A percentile compares a stretch with the other conserved stretches of the same genome.
phyloP scores from a whole-genome alignment of 2,797 vertebrate genomes.

The Ambastaia sidthimunki region DNA sequence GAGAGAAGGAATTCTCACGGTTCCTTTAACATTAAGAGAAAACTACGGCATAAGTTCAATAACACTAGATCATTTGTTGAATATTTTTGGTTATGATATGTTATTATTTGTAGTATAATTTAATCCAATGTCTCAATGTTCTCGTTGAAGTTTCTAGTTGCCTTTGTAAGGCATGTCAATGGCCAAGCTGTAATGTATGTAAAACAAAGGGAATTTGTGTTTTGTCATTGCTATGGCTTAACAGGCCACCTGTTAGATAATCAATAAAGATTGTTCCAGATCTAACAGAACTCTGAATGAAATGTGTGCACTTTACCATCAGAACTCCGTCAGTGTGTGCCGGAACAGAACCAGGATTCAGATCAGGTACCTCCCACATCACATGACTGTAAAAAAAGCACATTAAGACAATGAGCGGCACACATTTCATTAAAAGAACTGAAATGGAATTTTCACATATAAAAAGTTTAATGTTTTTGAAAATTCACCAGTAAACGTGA shows the following conservation, averaged over 20 bases:
- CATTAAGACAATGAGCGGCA: too few relatives aligned
- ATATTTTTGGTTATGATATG: constrained; percentile 42
- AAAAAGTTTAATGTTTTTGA: too few relatives aligned
- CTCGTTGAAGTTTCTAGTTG: constrained; percentile 64
- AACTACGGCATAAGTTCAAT: constrained; percentile 51
- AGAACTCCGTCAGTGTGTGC: too few relatives aligned
- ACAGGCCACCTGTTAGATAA: constrained; percentile 60
- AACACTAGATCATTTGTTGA: constrained; percentile 48
- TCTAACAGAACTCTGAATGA: neutral
- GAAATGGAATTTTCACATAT: too few relatives aligned
- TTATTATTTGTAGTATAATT: constrained; percentile 57
- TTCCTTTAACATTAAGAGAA: constrained; percentile 37
- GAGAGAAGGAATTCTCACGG: constrained; percentile 50
- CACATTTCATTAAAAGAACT: too few relatives aligned
- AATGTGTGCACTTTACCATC: neutral
- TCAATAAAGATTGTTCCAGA: constrained; percentile 63
- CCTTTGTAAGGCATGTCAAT: constrained; percentile 68
- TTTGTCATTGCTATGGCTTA: constrained; percentile 64
- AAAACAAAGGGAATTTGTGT: constrained; percentile 54
- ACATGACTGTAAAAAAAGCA: too few relatives aligned
- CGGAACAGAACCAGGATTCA: neutral
- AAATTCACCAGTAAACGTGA: too few relatives aligned
- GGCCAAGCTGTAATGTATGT: constrained; percentile 60
- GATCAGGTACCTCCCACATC: too few relatives aligned
- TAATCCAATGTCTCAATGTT: constrained; percentile 59